Percentiles rank a stretch among this genome's conserved stretches.
Evolutionary conservation across 2,797 vertebrate genomes (phyloP).

Genomic region (Megalops cyprinoides): DNA sequence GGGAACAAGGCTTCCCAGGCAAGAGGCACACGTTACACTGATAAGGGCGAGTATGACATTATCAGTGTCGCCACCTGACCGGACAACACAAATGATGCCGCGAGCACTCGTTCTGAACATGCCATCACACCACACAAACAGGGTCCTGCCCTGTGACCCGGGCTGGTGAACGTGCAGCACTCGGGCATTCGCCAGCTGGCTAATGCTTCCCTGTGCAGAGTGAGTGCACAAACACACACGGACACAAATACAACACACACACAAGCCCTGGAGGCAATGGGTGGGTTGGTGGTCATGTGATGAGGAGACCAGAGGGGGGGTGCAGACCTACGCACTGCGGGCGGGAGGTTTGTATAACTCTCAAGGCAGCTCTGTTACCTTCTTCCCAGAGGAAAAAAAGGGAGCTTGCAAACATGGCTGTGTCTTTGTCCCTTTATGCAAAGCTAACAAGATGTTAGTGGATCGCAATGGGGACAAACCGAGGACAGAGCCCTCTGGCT

Average conservation of each 20-base stretch:
- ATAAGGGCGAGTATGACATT: background rate
- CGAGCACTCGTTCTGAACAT: background rate
- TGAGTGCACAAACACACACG: slow-evolving; percentile 14
- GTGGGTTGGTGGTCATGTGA: slow-evolving; percentile 20
- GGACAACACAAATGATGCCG: slow-evolving; percentile 15
- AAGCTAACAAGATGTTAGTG: background rate
- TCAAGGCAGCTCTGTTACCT: slow-evolving; percentile 15
- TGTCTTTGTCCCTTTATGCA: background rate
- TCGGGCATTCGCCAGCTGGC: background rate
- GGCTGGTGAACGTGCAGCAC: background rate
- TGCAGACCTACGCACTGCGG: background rate
- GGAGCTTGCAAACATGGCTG: slow-evolving; percentile 1
- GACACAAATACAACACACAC: slow-evolving; percentile 25
- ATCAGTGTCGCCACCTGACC: slow-evolving; percentile 11
- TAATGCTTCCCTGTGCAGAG: background rate
- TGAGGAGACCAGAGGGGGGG: slow-evolving; percentile 1
- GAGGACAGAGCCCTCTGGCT: background rate
- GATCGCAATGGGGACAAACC: background rate
- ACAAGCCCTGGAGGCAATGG: slow-evolving; percentile 28
- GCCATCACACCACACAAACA: background rate
- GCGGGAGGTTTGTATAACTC: background rate
- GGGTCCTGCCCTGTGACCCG: background rate
- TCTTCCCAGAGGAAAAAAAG: slow-evolving; percentile 23
- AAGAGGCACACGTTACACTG: slow-evolving; percentile 8
- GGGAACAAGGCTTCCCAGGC: slow-evolving; percentile 1